phyloP scores from a whole-genome alignment of 2,113 vertebrate species.

The Pavo muticus region DNA sequence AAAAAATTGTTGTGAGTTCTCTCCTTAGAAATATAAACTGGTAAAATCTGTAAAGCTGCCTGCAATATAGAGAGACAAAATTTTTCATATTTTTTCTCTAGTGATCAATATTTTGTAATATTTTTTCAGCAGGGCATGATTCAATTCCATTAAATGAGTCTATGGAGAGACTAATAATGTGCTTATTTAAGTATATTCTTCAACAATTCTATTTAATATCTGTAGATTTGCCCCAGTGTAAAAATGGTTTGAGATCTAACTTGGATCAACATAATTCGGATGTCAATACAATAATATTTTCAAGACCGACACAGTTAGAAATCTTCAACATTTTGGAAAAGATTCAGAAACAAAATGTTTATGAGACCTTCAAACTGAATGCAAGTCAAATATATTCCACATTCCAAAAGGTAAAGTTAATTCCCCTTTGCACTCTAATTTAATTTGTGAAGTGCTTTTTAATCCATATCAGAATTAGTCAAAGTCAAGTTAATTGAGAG shows the following conservation, averaged over 20 bases:
- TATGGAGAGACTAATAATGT: neutral
- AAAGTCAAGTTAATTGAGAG: slow-evolving; percentile 11
- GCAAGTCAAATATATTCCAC: neutral
- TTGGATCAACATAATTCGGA: neutral
- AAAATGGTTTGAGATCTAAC: neutral
- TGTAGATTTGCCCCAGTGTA: neutral
- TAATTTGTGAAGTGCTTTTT: neutral
- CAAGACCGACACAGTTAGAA: neutral
- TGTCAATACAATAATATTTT: neutral
- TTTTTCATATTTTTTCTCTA: neutral
- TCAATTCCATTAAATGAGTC: neutral
- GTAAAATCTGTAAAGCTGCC: slow-evolving; percentile 34
- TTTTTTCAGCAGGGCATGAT: neutral
- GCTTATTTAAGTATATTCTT: neutral
- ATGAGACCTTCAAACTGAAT: neutral
- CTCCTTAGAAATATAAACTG: slow-evolving; percentile 10
- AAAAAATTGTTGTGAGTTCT: neutral
- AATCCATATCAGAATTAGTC: neutral
- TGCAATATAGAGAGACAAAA: neutral
- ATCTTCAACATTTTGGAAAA: neutral
- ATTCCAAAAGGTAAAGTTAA: neutral
- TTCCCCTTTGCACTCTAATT: neutral
- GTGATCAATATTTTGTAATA: neutral
- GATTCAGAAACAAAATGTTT: slow-evolving; percentile 14
- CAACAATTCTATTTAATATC: slow-evolving; percentile 9